Percentiles rank a stretch among this genome's conserved stretches.
Evolutionary conservation across 1,140 invertebrate genomes (phyloP).

Genomic region (Ridgeia piscesae): DNA sequence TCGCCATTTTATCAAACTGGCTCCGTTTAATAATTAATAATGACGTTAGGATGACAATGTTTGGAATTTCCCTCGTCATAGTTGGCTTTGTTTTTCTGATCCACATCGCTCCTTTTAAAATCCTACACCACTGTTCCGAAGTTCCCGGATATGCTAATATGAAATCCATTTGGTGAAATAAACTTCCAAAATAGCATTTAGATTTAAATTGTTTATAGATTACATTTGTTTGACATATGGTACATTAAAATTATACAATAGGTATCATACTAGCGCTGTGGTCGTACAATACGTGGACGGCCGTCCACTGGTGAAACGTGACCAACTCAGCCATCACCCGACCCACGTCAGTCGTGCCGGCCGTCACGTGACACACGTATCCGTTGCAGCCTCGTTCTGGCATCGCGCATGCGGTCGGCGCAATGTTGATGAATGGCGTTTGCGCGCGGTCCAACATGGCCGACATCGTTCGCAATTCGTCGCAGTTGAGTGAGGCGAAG

Average conservation of each 20-base stretch:
- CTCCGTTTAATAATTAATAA: too few species aligned
- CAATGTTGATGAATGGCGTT: neutral
- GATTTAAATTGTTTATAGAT: too few species aligned
- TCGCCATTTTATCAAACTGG: too few species aligned
- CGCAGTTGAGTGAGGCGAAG: neutral
- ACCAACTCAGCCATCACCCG: neutral
- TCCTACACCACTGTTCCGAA: too few species aligned
- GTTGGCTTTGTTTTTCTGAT: too few species aligned
- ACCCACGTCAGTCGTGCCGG: neutral
- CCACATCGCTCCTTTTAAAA: too few species aligned
- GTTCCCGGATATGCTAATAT: too few species aligned
- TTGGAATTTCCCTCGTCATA: too few species aligned
- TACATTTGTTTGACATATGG: neutral
- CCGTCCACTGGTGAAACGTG: neutral
- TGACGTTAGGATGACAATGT: too few species aligned
- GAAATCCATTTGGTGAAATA: too few species aligned
- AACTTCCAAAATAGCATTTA: too few species aligned
- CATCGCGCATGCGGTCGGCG: neutral
- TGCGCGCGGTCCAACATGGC: neutral
- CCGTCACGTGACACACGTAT: neutral
- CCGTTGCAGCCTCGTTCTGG: neutral
- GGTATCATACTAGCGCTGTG: neutral
- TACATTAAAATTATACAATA: neutral
- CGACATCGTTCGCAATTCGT: neutral
- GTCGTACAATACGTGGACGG: neutral